Conservation (phyloP, 2,797 vertebrate species). For the Darevskia mixta region DNA sequence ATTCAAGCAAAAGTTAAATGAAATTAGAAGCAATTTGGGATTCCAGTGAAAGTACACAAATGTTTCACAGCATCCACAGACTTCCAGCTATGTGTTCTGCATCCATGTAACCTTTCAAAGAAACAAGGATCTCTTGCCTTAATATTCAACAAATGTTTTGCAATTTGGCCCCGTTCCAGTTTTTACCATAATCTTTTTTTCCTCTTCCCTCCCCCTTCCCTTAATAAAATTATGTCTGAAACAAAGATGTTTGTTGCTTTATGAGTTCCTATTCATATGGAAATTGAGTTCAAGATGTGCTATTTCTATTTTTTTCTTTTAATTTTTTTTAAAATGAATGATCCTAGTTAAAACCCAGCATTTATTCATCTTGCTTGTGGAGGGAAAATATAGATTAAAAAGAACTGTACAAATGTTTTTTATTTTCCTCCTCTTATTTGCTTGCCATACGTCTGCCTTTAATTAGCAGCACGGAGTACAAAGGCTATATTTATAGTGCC, state of each 20-base stretch:
- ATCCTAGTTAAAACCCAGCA: conserved; percentile 44
- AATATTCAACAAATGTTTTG: conserved; percentile 68
- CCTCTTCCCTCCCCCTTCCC: neutral
- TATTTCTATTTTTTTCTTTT: conserved; percentile 51
- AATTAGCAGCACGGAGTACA: conserved; percentile 85
- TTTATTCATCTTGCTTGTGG: conserved; percentile 74
- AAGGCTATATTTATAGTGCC: conserved; percentile 77
- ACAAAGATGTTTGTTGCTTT: conserved; percentile 70
- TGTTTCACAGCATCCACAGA: neutral
- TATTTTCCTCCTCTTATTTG: conserved; percentile 83
- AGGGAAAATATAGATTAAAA: conserved; percentile 83
- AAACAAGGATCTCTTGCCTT: conserved; percentile 54
- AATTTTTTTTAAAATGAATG: conserved; percentile 37
- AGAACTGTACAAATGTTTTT: conserved; percentile 88
- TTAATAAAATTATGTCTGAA: conserved; percentile 64
- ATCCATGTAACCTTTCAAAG: conserved; percentile 30
- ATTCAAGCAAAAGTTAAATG: neutral
- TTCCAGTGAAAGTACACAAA: neutral
- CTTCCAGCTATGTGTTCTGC: neutral
- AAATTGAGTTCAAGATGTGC: conserved; percentile 47
- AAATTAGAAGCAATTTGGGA: conserved; percentile 15
- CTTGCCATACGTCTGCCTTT: conserved; percentile 85
- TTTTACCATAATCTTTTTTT: conserved; percentile 46
- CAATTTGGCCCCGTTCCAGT: neutral
- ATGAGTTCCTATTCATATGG: conserved; percentile 60